phyloP scores from a whole-genome alignment of 1,140 invertebrate species.

The Diabrotica undecimpunctata region DNA sequence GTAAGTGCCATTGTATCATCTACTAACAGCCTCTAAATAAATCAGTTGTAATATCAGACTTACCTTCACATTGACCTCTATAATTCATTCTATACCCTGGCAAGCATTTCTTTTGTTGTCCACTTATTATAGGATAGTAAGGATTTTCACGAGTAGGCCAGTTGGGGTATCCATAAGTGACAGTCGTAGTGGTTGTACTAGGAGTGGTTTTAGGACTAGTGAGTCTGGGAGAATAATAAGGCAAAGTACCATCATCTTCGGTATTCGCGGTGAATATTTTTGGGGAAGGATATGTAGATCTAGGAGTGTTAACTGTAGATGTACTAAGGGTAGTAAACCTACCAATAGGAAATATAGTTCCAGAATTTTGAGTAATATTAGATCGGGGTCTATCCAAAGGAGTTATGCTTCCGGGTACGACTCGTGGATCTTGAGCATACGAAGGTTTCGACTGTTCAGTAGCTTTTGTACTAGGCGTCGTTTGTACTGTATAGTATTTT shows the following conservation, averaged over 20 bases:
- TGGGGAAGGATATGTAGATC: neutral
- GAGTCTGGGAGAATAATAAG: conserved; percentile 6
- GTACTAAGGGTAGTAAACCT: neutral
- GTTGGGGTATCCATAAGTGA: neutral
- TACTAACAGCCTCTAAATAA: no score
- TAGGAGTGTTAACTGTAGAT: neutral
- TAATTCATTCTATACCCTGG: conserved; percentile 54
- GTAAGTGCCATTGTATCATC: no score
- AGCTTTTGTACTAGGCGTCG: neutral
- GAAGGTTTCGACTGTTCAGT: neutral
- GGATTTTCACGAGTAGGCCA: neutral
- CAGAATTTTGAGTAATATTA: neutral
- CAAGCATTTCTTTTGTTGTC: conserved; percentile 46
- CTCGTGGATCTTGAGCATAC: neutral
- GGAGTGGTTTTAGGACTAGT: conserved; percentile 8
- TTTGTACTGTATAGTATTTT: neutral
- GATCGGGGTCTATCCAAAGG: neutral
- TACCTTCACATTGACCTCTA: conserved; percentile 52
- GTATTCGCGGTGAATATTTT: neutral
- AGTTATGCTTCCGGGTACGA: neutral
- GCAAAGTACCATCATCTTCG: neutral
- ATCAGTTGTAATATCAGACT: neutral
- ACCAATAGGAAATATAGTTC: neutral
- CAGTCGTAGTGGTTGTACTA: conserved; percentile 7
- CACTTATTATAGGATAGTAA: conserved; percentile 30